These are phyloP conservation scores for Sinocyclocheilus grahami DNA, from an alignment of 2,113 vertebrate species.

Conservation along the genomic window DNA sequence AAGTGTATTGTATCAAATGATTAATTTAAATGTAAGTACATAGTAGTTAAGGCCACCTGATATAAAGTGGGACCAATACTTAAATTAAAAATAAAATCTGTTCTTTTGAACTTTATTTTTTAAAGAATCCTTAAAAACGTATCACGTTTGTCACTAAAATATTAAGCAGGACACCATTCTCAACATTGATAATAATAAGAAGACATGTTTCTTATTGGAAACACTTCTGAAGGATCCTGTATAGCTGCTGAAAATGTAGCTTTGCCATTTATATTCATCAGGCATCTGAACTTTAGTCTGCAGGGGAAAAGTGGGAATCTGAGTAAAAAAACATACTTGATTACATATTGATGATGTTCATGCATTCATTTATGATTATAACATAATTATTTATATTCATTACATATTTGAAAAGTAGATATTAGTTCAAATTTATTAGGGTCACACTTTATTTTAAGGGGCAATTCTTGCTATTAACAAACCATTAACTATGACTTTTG, in stretches of 20 bases:
- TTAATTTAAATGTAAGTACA: no score
- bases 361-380: not conserved
- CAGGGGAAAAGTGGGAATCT: not conserved
- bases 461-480: no score
- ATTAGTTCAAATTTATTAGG: not conserved
- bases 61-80: not conserved
- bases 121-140: not conserved
- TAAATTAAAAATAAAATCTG: not conserved
- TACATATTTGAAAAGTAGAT: not conserved
- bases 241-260: not conserved
- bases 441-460: no score
- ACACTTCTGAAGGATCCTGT: not conserved
- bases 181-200: not conserved
- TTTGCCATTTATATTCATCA: not conserved
- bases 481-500: no score
- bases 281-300: not conserved
- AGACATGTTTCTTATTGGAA: not conserved
- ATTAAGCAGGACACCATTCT: not conserved
- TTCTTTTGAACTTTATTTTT: not conserved
- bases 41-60: no score
- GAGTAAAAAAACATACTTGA: not conserved
- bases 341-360: not conserved
- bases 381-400: not conserved
- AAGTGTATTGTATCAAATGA: no score
- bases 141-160: not conserved